Base-by-base conservation (phyloP, 2,888 invertebrate genomes). In the Cancer borealis region DNA sequence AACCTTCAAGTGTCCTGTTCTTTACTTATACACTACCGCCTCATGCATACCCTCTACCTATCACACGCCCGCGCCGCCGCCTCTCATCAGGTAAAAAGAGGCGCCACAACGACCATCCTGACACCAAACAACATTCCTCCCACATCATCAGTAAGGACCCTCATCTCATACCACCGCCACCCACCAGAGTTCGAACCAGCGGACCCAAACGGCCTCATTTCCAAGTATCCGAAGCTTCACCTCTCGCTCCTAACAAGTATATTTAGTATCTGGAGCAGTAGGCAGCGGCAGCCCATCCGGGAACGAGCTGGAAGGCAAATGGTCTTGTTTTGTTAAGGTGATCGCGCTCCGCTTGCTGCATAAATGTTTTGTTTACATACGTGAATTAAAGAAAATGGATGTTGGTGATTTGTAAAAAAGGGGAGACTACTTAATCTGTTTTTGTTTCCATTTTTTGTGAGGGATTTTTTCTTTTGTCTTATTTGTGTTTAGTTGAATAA, bases 281-380 rank as follows among this genome's bases (percentile, higher is more conserved):
- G 30, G 79, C 6, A 79, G 26, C 30, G 79, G 79, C 12, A 26
- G 30, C 21, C 6, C 26, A 12, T 30, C 10, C 26, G 21, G 79
- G 79, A 79, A 30, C 79, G 26, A 26, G 79, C 30, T 26, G 30
- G 26, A 79, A 79, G 79, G 79, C 30, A 79, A 79, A 79, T 26
- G 30, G 30, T 79, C 79, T 30, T 26, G 79, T 30, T 30, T 30
- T 30, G 79, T 30, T 30, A 30, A 79, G 12, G 79, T 79, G 30
- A 79, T 79, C 79, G 30, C 79, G 26, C 30, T 79, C 79, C 79
- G 79, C 79, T 79, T 26, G 30, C 30, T 30, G 30, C 26, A 30
- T 26, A 30, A 79, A 79, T 79, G 79, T 79, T 79, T 79, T 79
- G 79, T 79, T 79, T 79, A 79, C 79, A 79, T 26, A 30, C 79